These are phyloP conservation scores for Macrobrachium rosenbergii DNA, from an alignment of 1,140 invertebrate genomes.

Conservation along the genomic window DNA sequence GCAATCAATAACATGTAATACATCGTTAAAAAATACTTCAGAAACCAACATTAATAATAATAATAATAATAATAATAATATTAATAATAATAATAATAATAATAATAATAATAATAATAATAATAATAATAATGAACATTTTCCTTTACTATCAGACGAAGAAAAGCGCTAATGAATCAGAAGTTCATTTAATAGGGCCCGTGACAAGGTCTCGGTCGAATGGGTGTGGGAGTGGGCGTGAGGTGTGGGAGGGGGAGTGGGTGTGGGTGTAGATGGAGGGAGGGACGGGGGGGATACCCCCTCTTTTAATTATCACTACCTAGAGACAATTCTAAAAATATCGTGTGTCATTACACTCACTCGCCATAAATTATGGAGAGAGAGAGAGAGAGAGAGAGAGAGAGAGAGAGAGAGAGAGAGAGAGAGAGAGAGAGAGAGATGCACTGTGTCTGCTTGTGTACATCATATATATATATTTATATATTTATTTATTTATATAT, in stretches of 20 bases:
- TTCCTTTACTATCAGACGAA: no score
- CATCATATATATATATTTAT: no score
- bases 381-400: neutral
- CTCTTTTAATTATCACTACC: no score
- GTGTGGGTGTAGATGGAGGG: neutral
- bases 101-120: neutral
- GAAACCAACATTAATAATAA: neutral
- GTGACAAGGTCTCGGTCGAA: no score
- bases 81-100: neutral
- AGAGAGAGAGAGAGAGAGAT: neutral
- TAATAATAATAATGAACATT: neutral
- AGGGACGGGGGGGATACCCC: neutral
- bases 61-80: neutral
- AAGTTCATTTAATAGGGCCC: no score
- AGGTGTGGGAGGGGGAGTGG: neutral
- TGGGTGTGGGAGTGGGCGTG: neutral
- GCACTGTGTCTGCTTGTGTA: no score
- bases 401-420: constrained; percentile 2
- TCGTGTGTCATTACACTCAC: no score
- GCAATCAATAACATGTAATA: neutral
- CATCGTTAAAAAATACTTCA: neutral
- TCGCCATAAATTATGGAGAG: neutral
- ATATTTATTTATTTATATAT: no score
- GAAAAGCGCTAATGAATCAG: no score
- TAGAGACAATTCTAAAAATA: no score